Base-by-base conservation (phyloP, 2,797 vertebrate species). In the Rousettus madagascariensis region DNA sequence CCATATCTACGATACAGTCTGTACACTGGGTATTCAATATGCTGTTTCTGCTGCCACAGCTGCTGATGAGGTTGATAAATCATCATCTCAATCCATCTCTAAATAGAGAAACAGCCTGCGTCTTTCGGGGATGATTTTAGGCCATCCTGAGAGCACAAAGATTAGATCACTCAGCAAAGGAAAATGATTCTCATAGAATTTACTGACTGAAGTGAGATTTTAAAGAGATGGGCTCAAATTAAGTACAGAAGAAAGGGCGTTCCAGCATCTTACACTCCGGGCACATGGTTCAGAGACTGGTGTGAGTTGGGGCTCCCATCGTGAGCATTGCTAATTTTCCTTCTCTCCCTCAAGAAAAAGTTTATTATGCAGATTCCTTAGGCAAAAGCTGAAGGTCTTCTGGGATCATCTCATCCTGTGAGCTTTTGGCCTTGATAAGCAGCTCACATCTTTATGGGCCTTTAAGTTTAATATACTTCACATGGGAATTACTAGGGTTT, bases 51-150 rank as follows among this genome's bases (percentile, higher is more conserved):
- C 65, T 71, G 36, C 49, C 28, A 43, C 20, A 79, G 77, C 82
- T 97, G 92, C 61, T 91, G 72, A 94, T 59, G 66, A 82, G 83
- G 17, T 41, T 95, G 85, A 95, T 86, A 94, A 89, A 83, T 87
- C 86, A 77, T 86, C 63, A 83, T 96, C 87, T 74, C 46, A 11
- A 89, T 82, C 90, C 28, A 43, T 88, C 86, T 95, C 57, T 94
- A 95, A 90, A 95, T 92, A 95, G 53, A 90, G 72, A 79, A 72
- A 74, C 3, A 4, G 77, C 43, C 91, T 83, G 46, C 61, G 38
- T 92, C 74, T 91, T 72, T 65, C 69, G 36, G 49, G 46, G 57
- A 89, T 89, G 86, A 95, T 96, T 97, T 96, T 94, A 95, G 85
- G 66, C 59, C 90, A 94, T 87, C 87, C 88, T 92, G 68, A 33